A percentile compares a stretch with the other conserved stretches of the same genome.
Evolutionary conservation across 2,797 vertebrate genomes (phyloP).

Genomic region (Paguma larvata): DNA sequence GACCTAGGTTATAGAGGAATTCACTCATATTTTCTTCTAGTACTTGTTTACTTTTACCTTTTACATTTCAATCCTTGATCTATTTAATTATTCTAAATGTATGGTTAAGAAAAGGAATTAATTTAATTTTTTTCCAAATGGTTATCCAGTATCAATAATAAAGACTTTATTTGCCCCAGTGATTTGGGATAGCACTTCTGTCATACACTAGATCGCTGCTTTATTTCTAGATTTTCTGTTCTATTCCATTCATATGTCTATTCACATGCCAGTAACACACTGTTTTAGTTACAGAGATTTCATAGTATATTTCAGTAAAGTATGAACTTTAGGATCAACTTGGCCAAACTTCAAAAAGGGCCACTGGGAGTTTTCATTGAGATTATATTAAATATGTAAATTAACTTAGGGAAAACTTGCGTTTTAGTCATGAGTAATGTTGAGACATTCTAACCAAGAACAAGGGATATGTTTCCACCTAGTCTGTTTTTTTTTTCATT

Average conservation of each 20-base stretch:
- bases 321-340: neutral
- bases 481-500: neutral
- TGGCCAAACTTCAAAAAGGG: neutral
- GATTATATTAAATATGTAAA: neutral
- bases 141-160: neutral
- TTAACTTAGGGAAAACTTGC: neutral
- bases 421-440: neutral
- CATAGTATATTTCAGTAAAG: neutral
- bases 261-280: neutral
- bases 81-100: neutral
- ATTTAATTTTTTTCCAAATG: neutral
- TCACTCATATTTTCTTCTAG: neutral
- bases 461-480: neutral
- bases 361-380: neutral
- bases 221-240: neutral
- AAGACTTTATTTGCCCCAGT: neutral
- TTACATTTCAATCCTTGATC: neutral
- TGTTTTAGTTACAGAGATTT: neutral
- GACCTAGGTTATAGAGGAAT: neutral
- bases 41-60: neutral
- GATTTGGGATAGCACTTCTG: neutral
- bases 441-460: neutral
- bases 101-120: neutral
- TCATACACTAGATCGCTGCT: neutral
- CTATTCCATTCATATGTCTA: neutral